Percentiles rank a stretch among this genome's conserved stretches.
These are phyloP conservation scores for Chrysolina americana DNA, from an alignment of 2,888 invertebrate species.

Conservation along the genomic window DNA sequence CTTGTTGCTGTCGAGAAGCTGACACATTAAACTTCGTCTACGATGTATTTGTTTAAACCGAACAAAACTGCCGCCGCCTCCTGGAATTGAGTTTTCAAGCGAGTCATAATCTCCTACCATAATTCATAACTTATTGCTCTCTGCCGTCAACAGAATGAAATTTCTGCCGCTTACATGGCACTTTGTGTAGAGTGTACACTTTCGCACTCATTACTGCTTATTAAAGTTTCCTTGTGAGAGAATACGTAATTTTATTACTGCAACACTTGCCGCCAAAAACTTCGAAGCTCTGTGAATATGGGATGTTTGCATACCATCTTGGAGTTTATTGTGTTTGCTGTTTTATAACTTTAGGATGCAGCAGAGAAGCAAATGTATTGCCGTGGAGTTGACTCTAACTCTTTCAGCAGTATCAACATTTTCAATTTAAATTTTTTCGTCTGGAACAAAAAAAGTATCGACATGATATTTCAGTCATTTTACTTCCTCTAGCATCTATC, in stretches of 20 bases:
- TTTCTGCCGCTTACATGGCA: constrained; percentile 20
- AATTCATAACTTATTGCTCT: constrained; percentile 18
- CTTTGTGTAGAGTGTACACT: constrained; percentile 17
- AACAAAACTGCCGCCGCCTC: constrained; percentile 1
- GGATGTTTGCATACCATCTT: neutral
- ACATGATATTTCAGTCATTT: too few species aligned
- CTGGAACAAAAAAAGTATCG: too few species aligned
- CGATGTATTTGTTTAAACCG: neutral
- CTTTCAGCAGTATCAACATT: too few species aligned
- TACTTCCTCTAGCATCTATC: too few species aligned
- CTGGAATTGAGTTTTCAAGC: constrained; percentile 17
- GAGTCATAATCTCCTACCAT: constrained; percentile 7
- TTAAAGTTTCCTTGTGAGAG: constrained; percentile 18
- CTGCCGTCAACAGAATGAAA: constrained; percentile 17
- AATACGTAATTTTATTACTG: constrained; percentile 11
- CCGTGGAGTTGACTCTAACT: too few species aligned
- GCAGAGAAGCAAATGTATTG: too few species aligned
- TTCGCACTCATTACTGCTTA: constrained; percentile 21
- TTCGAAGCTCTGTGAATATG: neutral
- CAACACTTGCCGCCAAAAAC: constrained; percentile 1
- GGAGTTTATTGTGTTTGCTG: too few species aligned
- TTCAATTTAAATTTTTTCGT: too few species aligned
- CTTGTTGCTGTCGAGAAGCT: neutral
- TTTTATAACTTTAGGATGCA: too few species aligned
- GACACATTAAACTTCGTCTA: neutral